Base-by-base conservation (phyloP, 2,797 vertebrate genomes). In the Ceryle rudis region DNA sequence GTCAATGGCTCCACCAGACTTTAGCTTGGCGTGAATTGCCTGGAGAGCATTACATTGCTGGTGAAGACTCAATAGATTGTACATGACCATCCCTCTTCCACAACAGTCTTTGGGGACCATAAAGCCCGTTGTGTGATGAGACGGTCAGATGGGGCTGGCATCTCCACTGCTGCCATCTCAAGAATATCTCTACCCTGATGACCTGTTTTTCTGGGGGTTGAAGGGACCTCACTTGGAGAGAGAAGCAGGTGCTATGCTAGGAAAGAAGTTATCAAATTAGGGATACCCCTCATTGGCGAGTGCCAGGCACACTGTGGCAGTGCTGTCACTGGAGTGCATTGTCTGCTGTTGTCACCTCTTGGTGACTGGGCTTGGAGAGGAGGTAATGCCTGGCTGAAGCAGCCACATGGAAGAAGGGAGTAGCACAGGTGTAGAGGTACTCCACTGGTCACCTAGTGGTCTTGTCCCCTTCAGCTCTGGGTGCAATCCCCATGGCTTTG, bases 251-350 rank as follows among this genome's bases (percentile, higher is more conserved):
- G 6, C 16, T 47, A 14, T 26, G 17, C 54, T 69, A 65, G 26
- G 28, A 71, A 58, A 65, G 35, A 54, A 15, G 17, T 44, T 55
- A 61, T n/a, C 14, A 60, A 55, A 55, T 66, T 44, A 66, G 41
- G 28, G 64, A 28, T 35, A 33, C 13, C 12, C 9, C 22, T 69
- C 0, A 1, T 19, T 46, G 31, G 28, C 1, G 1, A 89, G 55
- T 51, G 33, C 18, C 69, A 35, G 42, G 18, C 11, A 41, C 19
- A 46, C 15, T 4, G 4, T 22, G 19, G 25, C 44, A 69, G 44
- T 28, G 4, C 29, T 5, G 4, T 18, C 42, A 74, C 21, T 41
- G 54, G 20, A 88, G 17, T 13, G 46, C 11, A 2, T 37, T 35
- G 60, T 39, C 35, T 1, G 1, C 35, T 72, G 37, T 31, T 55